Base-by-base conservation (phyloP, 2,888 invertebrate species). In the Epinotia brunnichana region DNA sequence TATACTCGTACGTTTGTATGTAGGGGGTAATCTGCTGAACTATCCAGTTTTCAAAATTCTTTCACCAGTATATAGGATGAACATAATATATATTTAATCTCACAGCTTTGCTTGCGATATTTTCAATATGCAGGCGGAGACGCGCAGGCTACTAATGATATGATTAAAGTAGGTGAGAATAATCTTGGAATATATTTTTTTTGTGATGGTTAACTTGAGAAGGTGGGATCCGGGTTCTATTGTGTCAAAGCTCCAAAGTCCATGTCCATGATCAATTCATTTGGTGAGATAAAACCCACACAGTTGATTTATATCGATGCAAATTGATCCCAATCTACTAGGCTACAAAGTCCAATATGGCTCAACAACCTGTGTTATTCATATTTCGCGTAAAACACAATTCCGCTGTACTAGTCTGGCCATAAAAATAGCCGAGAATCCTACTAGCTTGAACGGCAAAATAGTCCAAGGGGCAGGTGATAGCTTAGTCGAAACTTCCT, bases 341-440 rank as follows among this genome's bases (percentile, higher is more conserved):
- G 7, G 9, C 29, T n/a, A 24, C 24, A 64, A 13, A 54, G 39
- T 39, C 15, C 11, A 41, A 66, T 24, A 41, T 24, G 41, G 56
- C 1, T n/a, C 19, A 56, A 41, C 24, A n/a, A n/a, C 39, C 13
- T 64, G 54, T 15, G 48, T 3, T 21, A 21, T 60, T 13, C n/a
- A 60, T 62, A 62, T 73, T 62, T 69, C 51, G 17, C 21, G 17
- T 73, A 73, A 59, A 73, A 69, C 51, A 63, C 69, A 29, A 63
- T 69, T 63, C 68, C 60, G 61, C 53, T 21, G 41, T 29, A 17
- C 24, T 54, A 71, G 84, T 80, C 78, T 79, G 78, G 77, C 75
- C 79, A 84, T 88, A 90, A 90, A 88, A 90, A 89, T 87, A 86
- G 84, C 82, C 87, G 83, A 85, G 85, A 89, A 88, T 90, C 89